Evolutionary conservation across 2,113 vertebrate genomes (phyloP).

Genomic region (Salvelinus sp.): DNA sequence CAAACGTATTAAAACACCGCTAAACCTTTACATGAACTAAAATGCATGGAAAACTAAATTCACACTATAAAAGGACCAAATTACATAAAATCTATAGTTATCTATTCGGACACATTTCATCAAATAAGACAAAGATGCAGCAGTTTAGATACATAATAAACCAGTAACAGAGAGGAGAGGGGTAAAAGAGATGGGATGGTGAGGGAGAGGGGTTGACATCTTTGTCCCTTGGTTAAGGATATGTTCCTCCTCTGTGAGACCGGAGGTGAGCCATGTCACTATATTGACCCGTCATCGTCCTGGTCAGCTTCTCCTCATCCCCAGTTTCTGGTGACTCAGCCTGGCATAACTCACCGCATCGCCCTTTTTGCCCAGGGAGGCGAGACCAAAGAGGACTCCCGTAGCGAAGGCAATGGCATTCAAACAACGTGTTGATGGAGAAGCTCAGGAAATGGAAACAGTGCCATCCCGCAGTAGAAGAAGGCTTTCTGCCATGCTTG

Average conservation of each 20-base stretch:
- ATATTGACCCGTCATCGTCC: conserved; percentile 69
- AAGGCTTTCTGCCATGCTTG: conserved; percentile 90
- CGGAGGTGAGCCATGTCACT: conserved; percentile 72
- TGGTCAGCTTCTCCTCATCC: conserved; percentile 83
- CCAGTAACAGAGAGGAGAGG: conserved; percentile 10
- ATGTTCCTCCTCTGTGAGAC: too few species aligned
- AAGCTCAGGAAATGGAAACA: conserved; percentile 85
- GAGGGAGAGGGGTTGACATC: not conserved
- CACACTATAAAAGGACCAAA: conserved; percentile 27
- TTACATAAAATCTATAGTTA: conserved; percentile 18
- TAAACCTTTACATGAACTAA: not conserved
- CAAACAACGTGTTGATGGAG: conserved; percentile 88
- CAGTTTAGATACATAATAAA: conserved; percentile 35
- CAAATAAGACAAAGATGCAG: conserved; percentile 26
- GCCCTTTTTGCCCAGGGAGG: conserved; percentile 92
- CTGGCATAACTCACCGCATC: conserved; percentile 89
- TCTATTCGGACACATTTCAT: conserved; percentile 10
- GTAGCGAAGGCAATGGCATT: conserved; percentile 92
- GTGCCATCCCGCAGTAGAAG: conserved; percentile 95
- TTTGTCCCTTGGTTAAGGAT: not conserved
- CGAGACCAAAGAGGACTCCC: conserved; percentile 90
- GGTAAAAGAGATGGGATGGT: conserved; percentile 3
- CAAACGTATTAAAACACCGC: conserved; percentile 17
- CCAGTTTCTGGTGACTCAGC: conserved; percentile 89
- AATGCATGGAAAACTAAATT: conserved; percentile 1